Percentiles rank a stretch among this genome's conserved stretches.
phyloP scores from a whole-genome alignment of 2,888 invertebrate species.

The Ormyrus pomaceus region DNA sequence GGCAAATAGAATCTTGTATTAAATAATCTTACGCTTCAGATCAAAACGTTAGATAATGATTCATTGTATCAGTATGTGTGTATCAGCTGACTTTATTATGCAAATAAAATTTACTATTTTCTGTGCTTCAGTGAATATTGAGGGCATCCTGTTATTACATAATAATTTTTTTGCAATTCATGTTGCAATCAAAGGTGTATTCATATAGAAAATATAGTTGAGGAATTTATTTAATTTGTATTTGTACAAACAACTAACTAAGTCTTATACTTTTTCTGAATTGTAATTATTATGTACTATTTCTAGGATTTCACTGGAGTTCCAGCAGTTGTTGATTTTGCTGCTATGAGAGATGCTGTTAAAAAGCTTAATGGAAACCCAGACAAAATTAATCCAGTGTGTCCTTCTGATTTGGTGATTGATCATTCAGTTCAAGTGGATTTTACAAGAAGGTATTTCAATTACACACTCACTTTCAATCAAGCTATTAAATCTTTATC shows the following conservation, averaged over 20 bases:
- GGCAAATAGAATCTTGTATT: neutral
- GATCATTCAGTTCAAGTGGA: conserved; percentile 99
- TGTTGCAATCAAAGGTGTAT: conserved; percentile 13
- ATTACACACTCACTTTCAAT: neutral
- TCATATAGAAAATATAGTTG: too few relatives aligned
- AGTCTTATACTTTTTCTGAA: neutral
- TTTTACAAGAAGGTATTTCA: conserved; percentile 80
- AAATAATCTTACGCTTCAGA: neutral
- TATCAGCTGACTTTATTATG: conserved; percentile 20
- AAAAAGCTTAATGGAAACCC: conserved; percentile 91
- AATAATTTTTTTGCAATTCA: conserved; percentile 28
- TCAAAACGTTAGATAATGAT: conserved; percentile 4
- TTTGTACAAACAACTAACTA: too few relatives aligned
- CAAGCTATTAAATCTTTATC: too few relatives aligned
- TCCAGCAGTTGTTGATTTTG: conserved; percentile 98
- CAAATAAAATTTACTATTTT: conserved; percentile 28
- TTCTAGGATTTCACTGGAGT: conserved; percentile 94
- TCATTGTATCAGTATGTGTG: conserved; percentile 12
- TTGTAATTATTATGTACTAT: conserved; percentile 9
- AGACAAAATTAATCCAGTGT: conserved; percentile 95
- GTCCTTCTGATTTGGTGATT: conserved; percentile 98
- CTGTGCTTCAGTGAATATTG: conserved; percentile 12
- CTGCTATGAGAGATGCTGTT: conserved; percentile 98
- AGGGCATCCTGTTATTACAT: neutral
- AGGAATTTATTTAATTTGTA: too few relatives aligned